These are phyloP conservation scores for Sinocyclocheilus anophthalmus DNA, from an alignment of 2,113 vertebrate genomes.

Conservation along the genomic window DNA sequence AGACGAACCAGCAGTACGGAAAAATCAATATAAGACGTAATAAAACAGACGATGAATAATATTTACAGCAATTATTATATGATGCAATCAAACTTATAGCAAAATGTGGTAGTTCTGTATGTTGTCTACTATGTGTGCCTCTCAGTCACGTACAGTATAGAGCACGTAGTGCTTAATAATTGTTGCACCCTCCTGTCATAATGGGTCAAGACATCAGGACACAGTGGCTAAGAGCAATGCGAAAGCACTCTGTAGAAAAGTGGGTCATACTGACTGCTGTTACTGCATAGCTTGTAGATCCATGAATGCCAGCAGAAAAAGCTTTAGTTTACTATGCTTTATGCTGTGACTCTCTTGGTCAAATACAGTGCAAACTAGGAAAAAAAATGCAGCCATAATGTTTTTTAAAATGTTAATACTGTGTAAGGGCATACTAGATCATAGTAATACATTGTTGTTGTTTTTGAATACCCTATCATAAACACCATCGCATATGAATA, in stretches of 20 bases:
- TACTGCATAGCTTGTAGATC: not conserved
- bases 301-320: not conserved
- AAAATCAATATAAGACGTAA: too few relatives aligned
- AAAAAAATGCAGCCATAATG: not conserved
- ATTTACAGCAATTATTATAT: too few relatives aligned
- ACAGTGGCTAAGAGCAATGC: constrained; percentile 28
- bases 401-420: not conserved
- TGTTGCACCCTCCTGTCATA: not conserved
- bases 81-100: too few relatives aligned
- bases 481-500: not conserved
- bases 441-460: not conserved
- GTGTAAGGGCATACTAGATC: not conserved
- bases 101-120: too few relatives aligned
- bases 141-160: constrained; percentile 13
- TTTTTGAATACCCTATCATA: not conserved
- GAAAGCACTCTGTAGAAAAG: constrained; percentile 22
- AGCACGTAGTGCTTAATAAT: not conserved
- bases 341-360: not conserved
- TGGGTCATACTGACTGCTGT: constrained; percentile 34
- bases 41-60: too few relatives aligned
- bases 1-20: too few relatives aligned
- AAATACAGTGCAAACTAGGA: not conserved
- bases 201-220: constrained; percentile 42
- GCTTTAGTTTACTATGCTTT: not conserved
- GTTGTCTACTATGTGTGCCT: not conserved